Conservation (phyloP, 2,888 invertebrate genomes). For the Plagiodera versicolora region DNA sequence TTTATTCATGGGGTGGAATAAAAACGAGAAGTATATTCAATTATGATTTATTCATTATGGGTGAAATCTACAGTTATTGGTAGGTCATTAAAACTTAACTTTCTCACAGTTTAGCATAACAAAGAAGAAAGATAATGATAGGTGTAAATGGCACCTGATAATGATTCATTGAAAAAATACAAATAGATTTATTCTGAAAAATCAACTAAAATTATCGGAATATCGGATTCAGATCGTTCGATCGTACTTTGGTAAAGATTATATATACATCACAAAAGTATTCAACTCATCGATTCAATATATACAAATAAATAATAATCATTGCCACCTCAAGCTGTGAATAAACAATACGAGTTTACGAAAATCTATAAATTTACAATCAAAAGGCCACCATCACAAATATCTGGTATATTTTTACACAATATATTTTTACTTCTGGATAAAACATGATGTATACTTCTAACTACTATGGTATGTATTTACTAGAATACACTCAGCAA, state of each 20-base stretch:
- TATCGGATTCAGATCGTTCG: constrained; percentile 37
- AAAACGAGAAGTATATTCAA: not conserved
- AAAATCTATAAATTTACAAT: constrained; percentile 30
- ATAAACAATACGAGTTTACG: constrained; percentile 16
- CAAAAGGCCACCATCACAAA: constrained; percentile 39
- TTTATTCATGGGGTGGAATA: no score
- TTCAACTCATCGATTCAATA: constrained; percentile 39
- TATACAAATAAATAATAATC: constrained; percentile 47
- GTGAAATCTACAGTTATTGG: constrained; percentile 24
- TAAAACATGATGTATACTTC: constrained; percentile 14
- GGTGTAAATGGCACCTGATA: constrained; percentile 36
- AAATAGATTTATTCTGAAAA: constrained; percentile 28
- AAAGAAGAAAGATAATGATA: constrained; percentile 17
- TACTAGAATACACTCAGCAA: constrained; percentile 22
- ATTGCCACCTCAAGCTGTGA: constrained; percentile 26
- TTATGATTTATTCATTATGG: constrained; percentile 26
- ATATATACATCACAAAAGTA: constrained; percentile 48
- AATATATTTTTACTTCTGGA: constrained; percentile 5
- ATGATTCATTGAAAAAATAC: constrained; percentile 19
- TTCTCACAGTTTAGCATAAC: constrained; percentile 16
- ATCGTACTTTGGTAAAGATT: constrained; percentile 48
- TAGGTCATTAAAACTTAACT: constrained; percentile 23
- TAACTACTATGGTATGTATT: constrained; percentile 20
- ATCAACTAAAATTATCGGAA: constrained; percentile 29
- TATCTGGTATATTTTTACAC: constrained; percentile 33